Evolutionary conservation across 2,888 invertebrate genomes (phyloP), one percentile per base, ranked within the genome.

Genomic region (Drosophila emarginata): DNA sequence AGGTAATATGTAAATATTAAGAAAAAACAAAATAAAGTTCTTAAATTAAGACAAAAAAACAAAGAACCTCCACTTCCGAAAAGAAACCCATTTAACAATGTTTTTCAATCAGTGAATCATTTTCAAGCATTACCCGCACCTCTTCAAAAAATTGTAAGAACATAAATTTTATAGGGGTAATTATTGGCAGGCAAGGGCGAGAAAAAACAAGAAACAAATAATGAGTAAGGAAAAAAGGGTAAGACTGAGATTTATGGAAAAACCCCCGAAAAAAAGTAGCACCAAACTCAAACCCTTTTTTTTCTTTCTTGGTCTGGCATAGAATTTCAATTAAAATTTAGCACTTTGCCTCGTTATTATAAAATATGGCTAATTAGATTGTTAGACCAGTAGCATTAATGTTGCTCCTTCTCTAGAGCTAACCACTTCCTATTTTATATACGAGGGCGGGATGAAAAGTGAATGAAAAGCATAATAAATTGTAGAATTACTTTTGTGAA

Each of bases 281-380:
- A 26, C 50, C 36, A 51, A 52, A 52, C 64, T 75, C 14, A 40
- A 66, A 57, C 56, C 56, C 18, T 45, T 18, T 21, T 45, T 45
- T 45, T 45, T 40, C 14, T 40, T 23, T 23, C 23, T 23, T 23
- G 11, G 40, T 52, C 64, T 61, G 64, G 76, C 70, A 72, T 78
- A 74, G 78, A 87, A 76, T 85, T 87, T 80, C 86, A 87, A 84
- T 84, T 87, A 73, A 82, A 87, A 85, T 87, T 45, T 78, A 82
- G 83, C 83, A 85, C 72, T 61, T 53, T 76, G 74, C 78, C 62
- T 74, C 82, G 88, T 85, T 85, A 82, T 78, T 78, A 76, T 78
- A 85, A 84, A 85, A 85, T 87, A 82, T 87, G 85, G 80, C 80
- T 84, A 84, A 84, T 84, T 87, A 84, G 83, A 85, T 82, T 82